Percentiles rank a stretch among this genome's conserved stretches.
Evolutionary conservation across 2,797 vertebrate species (phyloP).

Genomic region (Ficedula albicollis): DNA sequence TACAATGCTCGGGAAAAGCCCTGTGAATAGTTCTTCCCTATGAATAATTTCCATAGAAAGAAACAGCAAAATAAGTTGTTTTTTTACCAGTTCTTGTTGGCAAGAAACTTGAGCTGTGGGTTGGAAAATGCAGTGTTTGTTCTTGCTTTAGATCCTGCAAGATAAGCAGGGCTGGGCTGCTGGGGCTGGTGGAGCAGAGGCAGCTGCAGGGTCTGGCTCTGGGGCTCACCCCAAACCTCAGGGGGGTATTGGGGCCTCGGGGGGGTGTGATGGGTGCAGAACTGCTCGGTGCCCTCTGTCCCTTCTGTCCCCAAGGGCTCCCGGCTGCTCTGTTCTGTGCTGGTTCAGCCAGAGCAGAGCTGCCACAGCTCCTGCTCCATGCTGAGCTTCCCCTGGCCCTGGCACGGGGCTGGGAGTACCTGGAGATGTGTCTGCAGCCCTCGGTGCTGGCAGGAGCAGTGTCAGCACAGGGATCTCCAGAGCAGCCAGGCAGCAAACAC

Average conservation of each 20-base stretch:
- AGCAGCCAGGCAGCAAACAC: not conserved
- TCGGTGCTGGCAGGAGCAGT: not conserved
- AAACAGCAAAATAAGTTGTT: conserved; percentile 31
- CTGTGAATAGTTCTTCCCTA: not conserved
- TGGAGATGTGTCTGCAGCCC: not conserved
- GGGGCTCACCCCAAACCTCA: not conserved
- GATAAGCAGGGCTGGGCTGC: conserved; percentile 33
- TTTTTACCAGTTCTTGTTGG: conserved; percentile 41
- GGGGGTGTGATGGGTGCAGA: rapidly evolving
- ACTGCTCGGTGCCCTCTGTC: rapidly evolving
- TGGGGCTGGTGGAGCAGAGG: not conserved
- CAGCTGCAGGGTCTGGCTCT: not conserved
- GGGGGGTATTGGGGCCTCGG: rapidly evolving
- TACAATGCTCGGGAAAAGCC: not conserved
- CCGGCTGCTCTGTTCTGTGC: not conserved
- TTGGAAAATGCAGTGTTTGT: conserved; percentile 49
- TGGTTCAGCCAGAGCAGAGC: too few relatives aligned
- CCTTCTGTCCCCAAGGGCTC: rapidly evolving
- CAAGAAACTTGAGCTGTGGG: conserved; percentile 22
- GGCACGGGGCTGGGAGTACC: rapidly evolving
- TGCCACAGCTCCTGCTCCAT: not conserved
- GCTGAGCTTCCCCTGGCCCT: rapidly evolving
- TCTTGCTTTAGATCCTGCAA: conserved; percentile 14
- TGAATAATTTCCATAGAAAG: conserved; percentile 51
- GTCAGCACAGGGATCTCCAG: not conserved